Conservation (phyloP, 1,140 invertebrate species). For the Conus ventricosus region DNA sequence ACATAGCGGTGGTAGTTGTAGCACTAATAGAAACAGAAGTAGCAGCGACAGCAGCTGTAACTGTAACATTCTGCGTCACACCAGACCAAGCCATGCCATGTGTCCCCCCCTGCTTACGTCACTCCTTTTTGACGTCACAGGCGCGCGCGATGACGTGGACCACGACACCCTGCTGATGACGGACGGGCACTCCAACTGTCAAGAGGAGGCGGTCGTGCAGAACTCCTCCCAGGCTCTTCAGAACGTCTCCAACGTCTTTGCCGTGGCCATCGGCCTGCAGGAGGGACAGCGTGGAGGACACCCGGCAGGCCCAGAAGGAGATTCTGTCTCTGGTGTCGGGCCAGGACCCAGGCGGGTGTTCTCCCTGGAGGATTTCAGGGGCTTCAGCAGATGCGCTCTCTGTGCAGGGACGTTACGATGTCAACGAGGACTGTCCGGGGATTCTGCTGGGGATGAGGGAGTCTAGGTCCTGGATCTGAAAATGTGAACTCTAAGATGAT, state of each 20-base stretch:
- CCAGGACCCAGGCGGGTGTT: constrained; percentile 7
- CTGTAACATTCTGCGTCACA: too few species aligned
- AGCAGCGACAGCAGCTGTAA: too few species aligned
- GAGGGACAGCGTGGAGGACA: not conserved
- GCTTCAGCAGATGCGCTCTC: constrained; percentile 13
- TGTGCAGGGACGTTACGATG: not conserved
- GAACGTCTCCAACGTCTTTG: not conserved
- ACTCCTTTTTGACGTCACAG: not conserved
- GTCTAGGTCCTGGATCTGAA: too few species aligned
- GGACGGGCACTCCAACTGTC: constrained; percentile 38
- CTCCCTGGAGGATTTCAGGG: constrained; percentile 26
- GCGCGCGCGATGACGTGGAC: not conserved
- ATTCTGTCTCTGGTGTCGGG: constrained; percentile 17
- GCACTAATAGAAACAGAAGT: too few species aligned
- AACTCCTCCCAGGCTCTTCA: not conserved
- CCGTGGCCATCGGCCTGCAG: constrained; percentile 27
- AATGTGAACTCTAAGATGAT: too few species aligned
- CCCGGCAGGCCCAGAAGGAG: not conserved
- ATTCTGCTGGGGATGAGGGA: too few species aligned
- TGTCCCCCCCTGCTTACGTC: too few species aligned
- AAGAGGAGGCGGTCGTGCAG: not conserved
- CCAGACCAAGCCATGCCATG: too few species aligned
- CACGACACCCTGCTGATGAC: constrained; percentile 34
- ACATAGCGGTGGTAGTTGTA: too few species aligned
- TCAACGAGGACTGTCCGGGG: not conserved